These are phyloP conservation scores for Zosterops pallidus DNA, from an alignment of 2,113 vertebrate species.

Conservation along the genomic window DNA sequence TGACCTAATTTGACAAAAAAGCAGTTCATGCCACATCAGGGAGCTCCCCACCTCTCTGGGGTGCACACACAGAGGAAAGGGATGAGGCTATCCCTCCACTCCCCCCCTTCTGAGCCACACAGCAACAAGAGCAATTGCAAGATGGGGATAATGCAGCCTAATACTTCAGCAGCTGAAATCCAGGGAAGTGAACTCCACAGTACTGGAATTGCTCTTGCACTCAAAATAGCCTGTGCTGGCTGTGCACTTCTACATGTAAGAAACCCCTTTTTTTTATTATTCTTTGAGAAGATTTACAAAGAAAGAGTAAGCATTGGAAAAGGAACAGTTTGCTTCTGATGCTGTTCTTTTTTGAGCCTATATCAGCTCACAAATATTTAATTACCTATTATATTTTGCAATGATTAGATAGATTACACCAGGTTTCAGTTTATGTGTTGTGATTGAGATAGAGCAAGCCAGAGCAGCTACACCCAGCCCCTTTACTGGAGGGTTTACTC, in stretches of 20 bases:
- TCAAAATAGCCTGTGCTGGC: background rate
- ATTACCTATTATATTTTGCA: background rate
- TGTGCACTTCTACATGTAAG: background rate
- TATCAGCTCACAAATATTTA: background rate
- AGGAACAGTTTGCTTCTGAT: background rate
- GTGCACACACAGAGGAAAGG: rapidly evolving
- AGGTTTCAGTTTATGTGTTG: background rate
- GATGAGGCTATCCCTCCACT: background rate
- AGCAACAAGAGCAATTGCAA: background rate
- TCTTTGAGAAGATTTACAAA: background rate
- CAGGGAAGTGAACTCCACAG: background rate
- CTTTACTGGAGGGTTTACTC: background rate
- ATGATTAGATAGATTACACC: background rate
- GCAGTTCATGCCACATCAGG: background rate
- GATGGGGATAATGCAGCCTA: background rate
- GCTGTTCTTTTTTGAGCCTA: background rate
- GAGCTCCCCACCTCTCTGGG: background rate
- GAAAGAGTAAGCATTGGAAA: background rate
- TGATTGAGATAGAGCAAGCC: background rate
- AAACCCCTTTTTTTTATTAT: background rate
- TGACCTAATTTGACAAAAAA: background rate
- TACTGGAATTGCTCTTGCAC: background rate
- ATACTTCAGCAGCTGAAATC: background rate
- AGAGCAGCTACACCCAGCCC: background rate
- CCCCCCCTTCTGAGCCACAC: background rate